Base-by-base conservation (phyloP, 1,140 invertebrate genomes). In the Cherax quadricarinatus region DNA sequence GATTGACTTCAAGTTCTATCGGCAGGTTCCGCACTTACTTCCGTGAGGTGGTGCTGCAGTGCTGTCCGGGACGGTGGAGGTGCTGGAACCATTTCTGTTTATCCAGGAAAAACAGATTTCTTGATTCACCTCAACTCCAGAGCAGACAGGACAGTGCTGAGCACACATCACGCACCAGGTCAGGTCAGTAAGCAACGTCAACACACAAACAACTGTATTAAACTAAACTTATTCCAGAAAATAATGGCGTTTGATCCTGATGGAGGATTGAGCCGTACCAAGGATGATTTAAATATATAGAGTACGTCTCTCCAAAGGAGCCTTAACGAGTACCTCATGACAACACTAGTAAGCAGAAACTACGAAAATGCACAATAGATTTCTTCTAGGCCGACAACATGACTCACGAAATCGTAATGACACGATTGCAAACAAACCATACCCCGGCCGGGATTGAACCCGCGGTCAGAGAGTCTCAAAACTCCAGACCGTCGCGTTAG, bases 1-100 rank as follows among this genome's bases (percentile, higher is more conserved):
- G n/a, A n/a, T n/a, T n/a, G n/a, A n/a, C n/a, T n/a, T 41, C 30
- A 41, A 41, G 30, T 41, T 24, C 57, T 70, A 21, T 4, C 62
- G 12, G n/a, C 85, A 87, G 86, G 51, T 87, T 87, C 49, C 70
- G 86, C 14, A 78, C 86, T 5, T 87, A 87, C 73, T 87, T 87
- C 86, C 70, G 86, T 18, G 86, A 87, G 86, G 86, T 87, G 30
- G 86, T 87, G 86, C 3, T 87, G 86, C 86, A 87, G 49, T 87
- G 86, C 30, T 51, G 18, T 0, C 51, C 73, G 2, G 86, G 86
- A 4, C 86, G 86, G 12, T 87, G 86, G 10, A 53, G 86, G 70
- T 87, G 86, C 48, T 87, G 86, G n/a, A 53, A 49, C 49, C 12
- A 14, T 9, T 87, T 73, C 86, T 87, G 86, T 18, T 87, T 49